Base-by-base conservation (phyloP, 2,888 invertebrate genomes). In the Pollenia griseotomentosa region DNA sequence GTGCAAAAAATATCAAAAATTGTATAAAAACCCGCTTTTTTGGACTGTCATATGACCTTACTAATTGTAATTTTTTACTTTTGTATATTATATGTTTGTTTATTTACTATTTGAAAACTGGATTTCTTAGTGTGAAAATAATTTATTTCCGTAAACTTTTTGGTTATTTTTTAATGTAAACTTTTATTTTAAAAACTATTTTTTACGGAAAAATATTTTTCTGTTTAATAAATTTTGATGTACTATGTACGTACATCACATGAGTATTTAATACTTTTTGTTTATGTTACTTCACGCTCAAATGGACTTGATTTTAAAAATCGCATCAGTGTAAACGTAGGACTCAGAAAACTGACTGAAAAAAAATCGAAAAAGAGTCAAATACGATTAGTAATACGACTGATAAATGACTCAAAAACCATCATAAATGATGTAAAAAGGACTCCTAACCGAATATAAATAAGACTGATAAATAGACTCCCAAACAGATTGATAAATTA, bases 281-380 rank as follows among this genome's bases (percentile, higher is more conserved):
- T n/a, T n/a, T n/a, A n/a, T n/a, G n/a, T 65, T 65, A 46, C 6
- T 65, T 10, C 7, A 51, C 3, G 40, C 48, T 48, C 11, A 68
- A 48, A 33, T 8, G 33, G 8, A 68, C 66, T 19, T 68, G 33
- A 68, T 68, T 68, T 68, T 48, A 23, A 23, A 48, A 48, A 68
- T 68, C 16, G 66, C 23, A 8, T 4, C 68, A 61, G 59, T 59
- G 33, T 61, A 9, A 74, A 74, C 74, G 23, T 61, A 74, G 46
- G 48, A 48, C 74, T 48, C 74, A 74, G 74, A 74, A 61, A 59
- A n/a, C 46, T 33, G 48, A 59, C 73, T 23, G 14, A 73, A 59
- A 53, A 73, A 55, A 10, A 55, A n/a, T 55, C 23, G 55, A 46
- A 73, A 59, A 53, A 57, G 53, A 71, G 71, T 55, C 42, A 71